Evolutionary conservation across 2,888 invertebrate genomes (phyloP).

Genomic region (Acleris literana): DNA sequence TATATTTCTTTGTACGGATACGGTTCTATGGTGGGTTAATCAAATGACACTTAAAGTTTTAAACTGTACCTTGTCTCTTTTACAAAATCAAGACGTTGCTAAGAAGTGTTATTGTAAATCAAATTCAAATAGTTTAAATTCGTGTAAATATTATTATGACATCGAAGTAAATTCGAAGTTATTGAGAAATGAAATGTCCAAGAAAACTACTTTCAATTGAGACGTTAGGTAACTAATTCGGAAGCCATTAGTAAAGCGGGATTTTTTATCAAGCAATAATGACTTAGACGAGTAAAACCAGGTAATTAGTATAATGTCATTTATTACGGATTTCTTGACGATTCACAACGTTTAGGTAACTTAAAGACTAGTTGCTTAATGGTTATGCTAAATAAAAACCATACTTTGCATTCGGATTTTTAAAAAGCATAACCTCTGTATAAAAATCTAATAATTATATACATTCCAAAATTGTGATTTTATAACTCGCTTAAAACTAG

Average conservation of each 20-base stretch:
- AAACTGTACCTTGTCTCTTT: too few species aligned
- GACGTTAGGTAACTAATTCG: neutral
- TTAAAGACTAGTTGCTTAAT: conserved; percentile 23
- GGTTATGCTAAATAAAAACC: conserved; percentile 16
- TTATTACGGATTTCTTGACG: conserved; percentile 24
- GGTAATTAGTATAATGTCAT: conserved; percentile 34
- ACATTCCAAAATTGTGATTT: conserved; percentile 34
- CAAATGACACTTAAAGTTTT: too few species aligned
- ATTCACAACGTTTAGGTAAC: conserved; percentile 30
- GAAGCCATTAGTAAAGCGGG: neutral
- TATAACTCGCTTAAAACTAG: conserved; percentile 25
- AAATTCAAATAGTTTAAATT: too few species aligned
- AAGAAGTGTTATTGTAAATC: too few species aligned
- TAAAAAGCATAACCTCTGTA: conserved; percentile 26
- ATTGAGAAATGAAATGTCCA: too few species aligned
- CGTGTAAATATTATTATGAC: too few species aligned
- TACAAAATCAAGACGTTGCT: too few species aligned
- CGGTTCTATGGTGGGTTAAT: too few species aligned
- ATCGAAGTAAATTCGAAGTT: too few species aligned
- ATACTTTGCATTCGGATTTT: neutral
- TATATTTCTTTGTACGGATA: too few species aligned
- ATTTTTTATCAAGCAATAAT: conserved; percentile 6
- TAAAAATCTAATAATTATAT: conserved; percentile 36
- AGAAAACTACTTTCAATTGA: neutral
- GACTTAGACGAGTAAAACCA: conserved; percentile 23